Evolutionary conservation across 2,888 invertebrate genomes (phyloP).

Genomic region (Scrobipalpa atriplicella): DNA sequence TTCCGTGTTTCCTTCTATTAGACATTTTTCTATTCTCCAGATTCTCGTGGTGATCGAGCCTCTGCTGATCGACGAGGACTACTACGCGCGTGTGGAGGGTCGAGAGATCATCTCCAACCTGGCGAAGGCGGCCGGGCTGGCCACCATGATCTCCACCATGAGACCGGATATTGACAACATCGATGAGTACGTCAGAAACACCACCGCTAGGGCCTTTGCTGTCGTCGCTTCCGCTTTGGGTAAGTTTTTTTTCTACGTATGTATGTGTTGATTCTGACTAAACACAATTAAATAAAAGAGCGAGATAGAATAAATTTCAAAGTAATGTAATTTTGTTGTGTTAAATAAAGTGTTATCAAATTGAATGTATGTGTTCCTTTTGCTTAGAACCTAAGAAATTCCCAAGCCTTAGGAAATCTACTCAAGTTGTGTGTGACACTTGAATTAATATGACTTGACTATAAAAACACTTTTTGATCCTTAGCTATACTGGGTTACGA

Average conservation of each 20-base stretch:
- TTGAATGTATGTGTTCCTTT: too few relatives aligned
- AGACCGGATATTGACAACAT: slow-evolving; percentile 99
- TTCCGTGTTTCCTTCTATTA: background rate
- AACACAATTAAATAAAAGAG: too few relatives aligned
- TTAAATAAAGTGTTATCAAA: too few relatives aligned
- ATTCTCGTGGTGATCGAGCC: slow-evolving; percentile 99
- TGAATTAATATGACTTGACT: too few relatives aligned
- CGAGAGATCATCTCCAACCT: slow-evolving; percentile 99
- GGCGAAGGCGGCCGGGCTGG: slow-evolving; percentile 99
- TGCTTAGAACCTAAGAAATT: too few relatives aligned
- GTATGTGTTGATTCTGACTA: too few relatives aligned
- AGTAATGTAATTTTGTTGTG: too few relatives aligned
- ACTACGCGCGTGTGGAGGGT: slow-evolving; percentile 99
- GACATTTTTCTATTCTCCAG: slow-evolving; percentile 52
- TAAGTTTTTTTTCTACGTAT: slow-evolving; percentile 38
- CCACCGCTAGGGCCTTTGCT: slow-evolving; percentile 99
- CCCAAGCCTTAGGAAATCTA: too few relatives aligned
- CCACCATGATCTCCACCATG: slow-evolving; percentile 99
- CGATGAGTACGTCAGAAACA: slow-evolving; percentile 99
- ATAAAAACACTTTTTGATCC: too few relatives aligned
- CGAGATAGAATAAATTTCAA: too few relatives aligned
- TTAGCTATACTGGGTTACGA: too few relatives aligned
- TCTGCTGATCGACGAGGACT: slow-evolving; percentile 99
- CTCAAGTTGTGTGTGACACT: too few relatives aligned
- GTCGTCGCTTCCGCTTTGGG: slow-evolving; percentile 99